These are phyloP conservation scores for Leptobrachium ailaonicum DNA, from an alignment of 2,113 vertebrate species.

Conservation along the genomic window DNA sequence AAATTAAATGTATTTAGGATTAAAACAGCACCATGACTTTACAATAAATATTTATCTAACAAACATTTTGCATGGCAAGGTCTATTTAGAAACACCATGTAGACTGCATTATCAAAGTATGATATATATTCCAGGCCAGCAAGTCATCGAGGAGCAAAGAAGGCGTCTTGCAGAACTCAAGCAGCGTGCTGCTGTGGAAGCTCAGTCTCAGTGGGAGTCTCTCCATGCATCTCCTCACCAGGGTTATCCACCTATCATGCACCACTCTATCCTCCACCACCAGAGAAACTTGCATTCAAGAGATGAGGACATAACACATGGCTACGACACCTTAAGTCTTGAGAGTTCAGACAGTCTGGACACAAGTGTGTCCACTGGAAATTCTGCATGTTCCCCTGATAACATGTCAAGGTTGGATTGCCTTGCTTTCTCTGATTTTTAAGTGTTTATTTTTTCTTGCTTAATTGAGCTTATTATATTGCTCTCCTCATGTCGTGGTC, in stretches of 20 bases:
- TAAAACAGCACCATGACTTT: too few relatives aligned
- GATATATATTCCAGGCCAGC: conserved; percentile 76
- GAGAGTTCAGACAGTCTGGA: conserved; percentile 98
- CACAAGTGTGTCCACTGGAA: conserved; percentile 89
- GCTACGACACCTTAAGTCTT: conserved; percentile 93
- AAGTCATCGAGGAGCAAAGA: conserved; percentile 93
- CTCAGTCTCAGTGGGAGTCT: conserved; percentile 89
- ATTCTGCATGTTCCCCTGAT: conserved; percentile 91
- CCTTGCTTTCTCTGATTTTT: neutral
- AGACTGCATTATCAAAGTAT: neutral
- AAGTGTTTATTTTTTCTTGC: too few relatives aligned
- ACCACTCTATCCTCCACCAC: conserved; percentile 90
- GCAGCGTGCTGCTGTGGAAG: conserved; percentile 86
- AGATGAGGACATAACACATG: conserved; percentile 66
- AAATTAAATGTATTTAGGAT: too few relatives aligned
- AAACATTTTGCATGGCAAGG: too few relatives aligned
- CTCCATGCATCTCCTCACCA: conserved; percentile 65
- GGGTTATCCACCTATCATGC: conserved; percentile 66
- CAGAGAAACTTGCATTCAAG: conserved; percentile 65
- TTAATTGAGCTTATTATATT: too few relatives aligned
- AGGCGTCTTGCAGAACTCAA: conserved; percentile 90
- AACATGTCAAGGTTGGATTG: conserved; percentile 76
- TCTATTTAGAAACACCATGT: neutral
- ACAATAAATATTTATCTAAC: too few relatives aligned
- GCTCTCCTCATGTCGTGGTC: too few relatives aligned